A percentile compares a stretch with the other conserved stretches of the same genome.
These are phyloP conservation scores for Gambusia holbrooki DNA, from an alignment of 2,113 vertebrate genomes.

Conservation along the genomic window DNA sequence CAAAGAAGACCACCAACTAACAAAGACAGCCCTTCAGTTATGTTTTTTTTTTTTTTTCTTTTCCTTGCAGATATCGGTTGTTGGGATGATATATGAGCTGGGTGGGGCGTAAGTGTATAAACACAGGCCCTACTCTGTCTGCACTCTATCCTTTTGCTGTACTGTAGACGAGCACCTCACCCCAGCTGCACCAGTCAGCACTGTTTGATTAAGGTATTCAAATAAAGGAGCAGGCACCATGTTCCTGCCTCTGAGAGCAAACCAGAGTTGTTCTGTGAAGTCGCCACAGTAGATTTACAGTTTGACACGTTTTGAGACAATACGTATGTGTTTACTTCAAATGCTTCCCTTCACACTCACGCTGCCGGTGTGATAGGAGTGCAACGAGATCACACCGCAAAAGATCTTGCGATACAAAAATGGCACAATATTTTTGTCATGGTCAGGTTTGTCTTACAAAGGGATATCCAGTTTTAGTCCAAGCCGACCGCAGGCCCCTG, in stretches of 20 bases:
- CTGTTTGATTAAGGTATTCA: conserved; percentile 80
- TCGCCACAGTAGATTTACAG: conserved; percentile 47
- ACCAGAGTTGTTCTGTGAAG: conserved; percentile 43
- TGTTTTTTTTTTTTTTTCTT: conserved; percentile 41
- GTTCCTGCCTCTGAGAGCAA: conserved; percentile 67
- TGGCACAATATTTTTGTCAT: neutral
- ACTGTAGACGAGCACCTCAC: conserved; percentile 51
- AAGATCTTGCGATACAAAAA: neutral
- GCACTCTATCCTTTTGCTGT: conserved; percentile 45
- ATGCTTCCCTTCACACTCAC: conserved; percentile 3
- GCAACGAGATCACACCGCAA: neutral
- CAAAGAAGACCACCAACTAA: conserved; percentile 71
- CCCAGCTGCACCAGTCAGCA: conserved; percentile 52
- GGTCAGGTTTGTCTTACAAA: neutral
- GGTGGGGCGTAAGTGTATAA: conserved; percentile 73
- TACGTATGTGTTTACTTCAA: conserved; percentile 25
- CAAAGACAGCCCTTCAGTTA: conserved; percentile 74
- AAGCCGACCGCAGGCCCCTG: neutral
- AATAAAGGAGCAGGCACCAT: conserved; percentile 72
- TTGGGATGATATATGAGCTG: conserved; percentile 78
- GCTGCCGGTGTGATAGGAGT: neutral
- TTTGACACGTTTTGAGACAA: conserved; percentile 12
- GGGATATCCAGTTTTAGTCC: neutral
- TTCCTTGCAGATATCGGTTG: conserved; percentile 74
- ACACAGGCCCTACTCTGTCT: conserved; percentile 61